Percentiles rank a stretch among this genome's conserved stretches.
phyloP scores from a whole-genome alignment of 2,113 vertebrate genomes.

The Nerophis lumbriciformis region DNA sequence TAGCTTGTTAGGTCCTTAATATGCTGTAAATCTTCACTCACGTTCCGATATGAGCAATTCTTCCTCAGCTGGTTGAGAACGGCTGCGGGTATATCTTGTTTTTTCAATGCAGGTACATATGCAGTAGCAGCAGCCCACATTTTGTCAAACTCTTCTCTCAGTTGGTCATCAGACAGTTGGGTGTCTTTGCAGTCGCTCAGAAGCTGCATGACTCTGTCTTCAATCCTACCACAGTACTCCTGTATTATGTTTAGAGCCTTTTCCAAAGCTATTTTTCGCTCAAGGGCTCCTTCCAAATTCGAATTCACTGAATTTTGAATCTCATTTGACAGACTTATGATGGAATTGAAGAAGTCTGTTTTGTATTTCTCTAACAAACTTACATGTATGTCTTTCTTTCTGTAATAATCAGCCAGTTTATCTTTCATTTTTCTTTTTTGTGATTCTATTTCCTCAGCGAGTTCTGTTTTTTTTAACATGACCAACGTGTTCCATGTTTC shows the following conservation, averaged over 20 bases:
- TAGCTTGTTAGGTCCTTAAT: background rate
- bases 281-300: constrained; percentile 15
- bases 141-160: constrained; percentile 47
- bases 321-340: constrained; percentile 36
- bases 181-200: constrained; percentile 12
- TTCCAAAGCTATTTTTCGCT: constrained; percentile 6
- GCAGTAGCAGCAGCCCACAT: constrained; percentile 52
- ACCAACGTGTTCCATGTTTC: background rate
- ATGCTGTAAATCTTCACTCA: constrained; percentile 15
- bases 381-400: constrained; percentile 28
- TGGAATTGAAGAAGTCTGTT: constrained; percentile 40
- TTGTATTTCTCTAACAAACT: constrained; percentile 61
- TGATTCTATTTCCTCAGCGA: background rate
- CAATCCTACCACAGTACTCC: constrained; percentile 33
- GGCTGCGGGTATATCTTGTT: constrained; percentile 22
- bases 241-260: constrained; percentile 29
- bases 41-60: constrained; percentile 13
- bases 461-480: constrained; percentile 4
- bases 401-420: constrained; percentile 43
- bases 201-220: constrained; percentile 35
- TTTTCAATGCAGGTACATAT: constrained; percentile 1
- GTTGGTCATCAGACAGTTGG: background rate
- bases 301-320: constrained; percentile 1
- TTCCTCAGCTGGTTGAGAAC: constrained; percentile 24
- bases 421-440: constrained; percentile 12